A percentile compares a stretch with the other conserved stretches of the same genome.
Evolutionary conservation across 2,888 invertebrate genomes (phyloP).

Genomic region (Drosophila vallismaia): DNA sequence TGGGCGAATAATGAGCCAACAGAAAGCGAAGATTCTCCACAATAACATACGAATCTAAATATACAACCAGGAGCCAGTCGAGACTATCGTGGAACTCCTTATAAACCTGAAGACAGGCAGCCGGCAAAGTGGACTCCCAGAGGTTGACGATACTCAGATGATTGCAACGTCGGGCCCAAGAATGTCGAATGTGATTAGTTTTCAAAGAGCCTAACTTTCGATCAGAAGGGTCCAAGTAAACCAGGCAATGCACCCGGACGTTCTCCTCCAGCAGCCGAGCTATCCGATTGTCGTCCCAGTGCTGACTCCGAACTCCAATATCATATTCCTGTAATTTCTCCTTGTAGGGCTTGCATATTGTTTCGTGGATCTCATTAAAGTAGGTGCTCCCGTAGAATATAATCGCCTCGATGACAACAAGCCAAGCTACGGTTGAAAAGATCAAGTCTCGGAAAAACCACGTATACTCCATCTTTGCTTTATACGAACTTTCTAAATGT

Average conservation of each 20-base stretch:
- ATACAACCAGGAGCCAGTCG: constrained; percentile 99
- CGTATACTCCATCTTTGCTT: not conserved
- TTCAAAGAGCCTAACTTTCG: constrained; percentile 93
- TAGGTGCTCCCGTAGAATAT: constrained; percentile 13
- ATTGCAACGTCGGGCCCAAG: constrained; percentile 97
- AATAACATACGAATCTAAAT: constrained; percentile 98
- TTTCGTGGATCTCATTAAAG: not conserved
- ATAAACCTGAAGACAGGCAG: constrained; percentile 94
- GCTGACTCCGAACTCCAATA: constrained; percentile 34
- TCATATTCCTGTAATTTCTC: constrained; percentile 23
- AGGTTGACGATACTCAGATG: constrained; percentile 84
- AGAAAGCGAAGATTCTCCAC: constrained; percentile 97
- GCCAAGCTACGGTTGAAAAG: constrained; percentile 11
- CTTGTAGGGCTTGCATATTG: constrained; percentile 24
- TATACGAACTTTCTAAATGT: not conserved
- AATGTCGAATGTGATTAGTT: constrained; percentile 94
- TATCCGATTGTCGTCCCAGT: constrained; percentile 79
- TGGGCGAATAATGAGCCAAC: constrained; percentile 89
- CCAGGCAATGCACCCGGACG: constrained; percentile 96
- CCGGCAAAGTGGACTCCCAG: constrained; percentile 93
- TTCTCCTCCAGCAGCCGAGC: constrained; percentile 89
- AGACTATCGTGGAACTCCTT: constrained; percentile 91
- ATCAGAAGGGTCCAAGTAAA: constrained; percentile 89
- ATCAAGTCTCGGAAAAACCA: not conserved
- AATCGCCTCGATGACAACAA: constrained; percentile 7